Evolutionary conservation across 2,113 vertebrate genomes (phyloP).

Genomic region (Nibea albiflora): DNA sequence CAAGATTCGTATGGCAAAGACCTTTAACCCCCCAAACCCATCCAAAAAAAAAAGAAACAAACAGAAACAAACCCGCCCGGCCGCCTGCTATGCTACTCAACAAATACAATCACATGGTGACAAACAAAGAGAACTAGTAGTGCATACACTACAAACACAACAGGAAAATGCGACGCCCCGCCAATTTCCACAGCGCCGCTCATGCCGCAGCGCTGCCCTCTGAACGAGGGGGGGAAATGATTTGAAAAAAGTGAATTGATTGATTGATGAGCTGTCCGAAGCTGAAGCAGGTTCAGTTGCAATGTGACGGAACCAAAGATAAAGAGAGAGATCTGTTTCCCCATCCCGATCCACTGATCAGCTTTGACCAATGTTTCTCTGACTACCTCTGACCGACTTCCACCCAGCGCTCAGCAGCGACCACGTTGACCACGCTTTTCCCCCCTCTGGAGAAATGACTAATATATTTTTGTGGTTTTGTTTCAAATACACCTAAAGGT

Average conservation of each 20-base stretch:
- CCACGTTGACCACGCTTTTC: neutral
- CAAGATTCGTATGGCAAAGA: conserved; percentile 64
- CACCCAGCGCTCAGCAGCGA: conserved; percentile 29
- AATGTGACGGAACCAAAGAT: conserved; percentile 66
- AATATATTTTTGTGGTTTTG: conserved; percentile 53
- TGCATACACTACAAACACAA: conserved; percentile 84
- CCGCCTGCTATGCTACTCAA: conserved; percentile 64
- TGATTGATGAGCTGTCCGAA: conserved; percentile 67
- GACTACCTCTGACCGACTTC: conserved; percentile 38
- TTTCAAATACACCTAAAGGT: conserved; percentile 51
- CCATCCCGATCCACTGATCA: conserved; percentile 37
- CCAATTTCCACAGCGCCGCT: conserved; percentile 60
- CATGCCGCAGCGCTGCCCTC: conserved; percentile 76
- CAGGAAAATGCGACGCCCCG: conserved; percentile 71
- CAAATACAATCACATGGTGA: conserved; percentile 85
- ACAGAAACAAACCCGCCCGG: neutral
- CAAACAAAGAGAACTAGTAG: conserved; percentile 86
- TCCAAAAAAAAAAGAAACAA: neutral
- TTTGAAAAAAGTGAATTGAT: conserved; percentile 29
- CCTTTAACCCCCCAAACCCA: conserved; percentile 35
- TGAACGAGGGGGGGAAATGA: neutral
- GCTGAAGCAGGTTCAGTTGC: conserved; percentile 69
- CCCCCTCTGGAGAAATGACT: conserved; percentile 17
- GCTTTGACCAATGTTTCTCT: conserved; percentile 43
- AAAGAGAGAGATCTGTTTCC: conserved; percentile 44